A percentile compares a stretch with the other conserved stretches of the same genome.
Evolutionary conservation across 64 coral and sea anemone genomes (phyloP).

Genomic region (Stichodactyla helianthus): DNA sequence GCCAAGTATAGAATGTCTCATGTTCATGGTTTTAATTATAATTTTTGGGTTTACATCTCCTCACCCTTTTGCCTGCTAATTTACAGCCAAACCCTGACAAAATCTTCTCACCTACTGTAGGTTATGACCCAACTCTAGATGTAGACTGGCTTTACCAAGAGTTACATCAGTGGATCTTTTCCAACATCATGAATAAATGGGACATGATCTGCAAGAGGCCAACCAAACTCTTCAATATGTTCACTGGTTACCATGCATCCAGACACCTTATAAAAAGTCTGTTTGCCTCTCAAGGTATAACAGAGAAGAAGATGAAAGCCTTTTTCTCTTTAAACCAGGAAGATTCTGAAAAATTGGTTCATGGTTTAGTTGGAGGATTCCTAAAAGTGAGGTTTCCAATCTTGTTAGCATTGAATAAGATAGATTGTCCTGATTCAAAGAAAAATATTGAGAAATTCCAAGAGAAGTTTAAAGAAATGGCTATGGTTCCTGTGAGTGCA

Average conservation of each 20-base stretch:
- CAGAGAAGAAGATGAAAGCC: constrained; percentile 57
- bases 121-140: constrained; percentile 79
- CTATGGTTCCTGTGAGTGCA: constrained; percentile 65
- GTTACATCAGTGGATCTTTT: constrained; percentile 76
- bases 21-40: no score
- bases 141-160: constrained; percentile 76
- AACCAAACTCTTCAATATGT: constrained; percentile 65
- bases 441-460: constrained; percentile 62
- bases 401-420: constrained; percentile 70
- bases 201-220: constrained; percentile 74
- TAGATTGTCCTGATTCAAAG: constrained; percentile 45
- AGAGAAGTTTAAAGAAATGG: constrained; percentile 40
- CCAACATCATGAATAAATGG: constrained; percentile 84
- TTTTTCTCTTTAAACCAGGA: constrained; percentile 33
- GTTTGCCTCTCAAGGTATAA: constrained; percentile 51
- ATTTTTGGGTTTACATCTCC: no score
- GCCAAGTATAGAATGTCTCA: no score
- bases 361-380: constrained; percentile 63
- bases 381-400: constrained; percentile 72
- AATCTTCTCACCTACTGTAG: constrained; percentile 23
- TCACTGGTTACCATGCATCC: constrained; percentile 73
- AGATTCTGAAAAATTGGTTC: constrained; percentile 38
- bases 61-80: no score
- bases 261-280: constrained; percentile 48
- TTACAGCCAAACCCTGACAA: neutral